Evolutionary conservation across 2,113 vertebrate genomes (phyloP).

Genomic region (Macrotis lagotis): DNA sequence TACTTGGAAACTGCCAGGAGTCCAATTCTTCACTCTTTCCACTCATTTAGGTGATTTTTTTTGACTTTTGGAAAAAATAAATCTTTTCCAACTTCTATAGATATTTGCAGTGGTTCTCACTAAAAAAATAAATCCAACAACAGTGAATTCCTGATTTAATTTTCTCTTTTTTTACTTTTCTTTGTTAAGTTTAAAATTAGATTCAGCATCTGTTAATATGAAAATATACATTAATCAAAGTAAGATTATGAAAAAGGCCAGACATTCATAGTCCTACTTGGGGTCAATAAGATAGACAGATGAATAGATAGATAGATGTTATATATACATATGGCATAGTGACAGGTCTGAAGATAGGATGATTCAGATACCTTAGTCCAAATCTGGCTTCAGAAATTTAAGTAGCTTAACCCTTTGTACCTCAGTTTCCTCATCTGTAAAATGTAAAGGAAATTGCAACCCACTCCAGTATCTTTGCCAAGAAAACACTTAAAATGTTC

Average conservation of each 20-base stretch:
- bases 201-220: neutral
- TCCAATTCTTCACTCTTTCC: constrained; percentile 23
- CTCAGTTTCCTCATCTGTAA: neutral
- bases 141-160: neutral
- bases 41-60: constrained; percentile 10
- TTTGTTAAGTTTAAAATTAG: constrained; percentile 21
- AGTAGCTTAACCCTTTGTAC: neutral
- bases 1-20: neutral
- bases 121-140: neutral
- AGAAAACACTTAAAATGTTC: neutral
- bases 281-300: too few species aligned
- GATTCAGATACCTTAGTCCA: neutral
- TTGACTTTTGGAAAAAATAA: constrained; percentile 34
- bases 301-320: too few species aligned
- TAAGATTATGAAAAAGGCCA: neutral
- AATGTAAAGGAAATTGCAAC: neutral
- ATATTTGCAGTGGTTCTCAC: neutral
- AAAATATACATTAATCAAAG: neutral
- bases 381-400: neutral
- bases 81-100: neutral
- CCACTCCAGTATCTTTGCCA: neutral
- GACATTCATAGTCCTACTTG: neutral
- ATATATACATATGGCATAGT: neutral
- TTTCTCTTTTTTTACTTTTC: neutral
- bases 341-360: neutral